Evolutionary conservation across 2,888 invertebrate genomes (phyloP).

Genomic region (Caradrina clavipalpis): DNA sequence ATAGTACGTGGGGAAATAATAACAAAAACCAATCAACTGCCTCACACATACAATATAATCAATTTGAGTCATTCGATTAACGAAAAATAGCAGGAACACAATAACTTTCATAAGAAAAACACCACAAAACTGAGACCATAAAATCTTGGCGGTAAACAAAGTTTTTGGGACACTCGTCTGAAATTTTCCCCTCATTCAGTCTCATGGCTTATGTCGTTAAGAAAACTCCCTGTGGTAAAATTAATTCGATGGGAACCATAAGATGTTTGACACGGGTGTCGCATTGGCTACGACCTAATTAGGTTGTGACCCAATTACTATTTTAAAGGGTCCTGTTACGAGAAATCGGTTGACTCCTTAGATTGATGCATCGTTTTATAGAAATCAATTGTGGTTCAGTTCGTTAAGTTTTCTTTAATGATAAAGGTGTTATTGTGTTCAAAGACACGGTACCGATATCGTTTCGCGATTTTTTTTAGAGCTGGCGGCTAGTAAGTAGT

Average conservation of each 20-base stretch:
- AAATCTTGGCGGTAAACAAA: conserved; percentile 63
- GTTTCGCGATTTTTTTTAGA: background rate
- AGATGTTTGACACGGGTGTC: conserved; percentile 81
- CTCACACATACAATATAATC: conserved; percentile 44
- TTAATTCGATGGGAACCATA: conserved; percentile 81
- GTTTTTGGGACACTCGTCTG: conserved; percentile 56
- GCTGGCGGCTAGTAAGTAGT: no score
- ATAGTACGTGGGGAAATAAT: conserved; percentile 44
- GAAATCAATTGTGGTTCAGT: conserved; percentile 47
- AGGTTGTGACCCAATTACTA: conserved; percentile 87
- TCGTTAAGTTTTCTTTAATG: conserved; percentile 35
- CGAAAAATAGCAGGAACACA: conserved; percentile 27
- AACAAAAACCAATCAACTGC: conserved; percentile 47
- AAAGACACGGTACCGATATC: background rate
- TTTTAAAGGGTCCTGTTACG: conserved; percentile 76
- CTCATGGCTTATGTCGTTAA: conserved; percentile 78
- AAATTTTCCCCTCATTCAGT: conserved; percentile 67
- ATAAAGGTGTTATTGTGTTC: conserved; percentile 13
- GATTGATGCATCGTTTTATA: conserved; percentile 71
- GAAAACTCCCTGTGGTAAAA: conserved; percentile 81
- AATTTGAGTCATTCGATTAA: conserved; percentile 47
- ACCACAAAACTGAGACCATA: conserved; percentile 27
- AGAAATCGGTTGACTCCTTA: conserved; percentile 74
- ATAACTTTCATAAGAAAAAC: conserved; percentile 42
- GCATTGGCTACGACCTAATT: conserved; percentile 81